phyloP scores from a whole-genome alignment of 1,140 invertebrate genomes.

The Orius laevigatus region DNA sequence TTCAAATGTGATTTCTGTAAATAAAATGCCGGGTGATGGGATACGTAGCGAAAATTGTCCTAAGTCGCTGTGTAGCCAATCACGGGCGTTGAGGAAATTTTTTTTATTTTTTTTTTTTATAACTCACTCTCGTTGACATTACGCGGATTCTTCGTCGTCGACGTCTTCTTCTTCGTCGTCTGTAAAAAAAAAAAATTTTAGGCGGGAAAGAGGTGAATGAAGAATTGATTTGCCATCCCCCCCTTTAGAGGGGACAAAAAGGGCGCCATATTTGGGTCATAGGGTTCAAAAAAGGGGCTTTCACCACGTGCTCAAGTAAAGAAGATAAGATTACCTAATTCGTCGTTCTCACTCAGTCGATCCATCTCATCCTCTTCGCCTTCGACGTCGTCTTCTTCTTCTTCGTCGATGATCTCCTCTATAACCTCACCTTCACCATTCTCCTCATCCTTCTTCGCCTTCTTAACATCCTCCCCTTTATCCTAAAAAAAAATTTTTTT shows the following conservation, averaged over 20 bases:
- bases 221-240: no score
- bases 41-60: not conserved
- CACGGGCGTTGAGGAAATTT: slow-evolving; percentile 7
- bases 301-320: no score
- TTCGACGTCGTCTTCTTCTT: slow-evolving; percentile 29
- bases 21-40: slow-evolving; percentile 4
- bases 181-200: slow-evolving; percentile 28
- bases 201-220: slow-evolving; percentile 12
- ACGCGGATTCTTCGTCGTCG: slow-evolving; percentile 35
- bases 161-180: slow-evolving; percentile 37
- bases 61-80: slow-evolving; percentile 3
- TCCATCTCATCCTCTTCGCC: slow-evolving; percentile 51
- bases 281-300: no score
- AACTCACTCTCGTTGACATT: slow-evolving; percentile 24
- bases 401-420: slow-evolving; percentile 32
- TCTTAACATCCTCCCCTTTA: slow-evolving; percentile 54
- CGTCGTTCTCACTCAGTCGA: slow-evolving; percentile 45
- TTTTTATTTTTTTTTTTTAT: slow-evolving; percentile 5
- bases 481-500: slow-evolving; percentile 34
- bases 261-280: no score
- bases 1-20: not conserved
- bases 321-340: slow-evolving; percentile 20
- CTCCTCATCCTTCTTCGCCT: slow-evolving; percentile 51
- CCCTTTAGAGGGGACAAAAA: slow-evolving; percentile 10
- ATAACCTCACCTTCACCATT: slow-evolving; percentile 38